Percentiles rank a stretch among this genome's conserved stretches.
phyloP scores from a whole-genome alignment of 2,797 vertebrate species.

The Myotis planiceps region DNA sequence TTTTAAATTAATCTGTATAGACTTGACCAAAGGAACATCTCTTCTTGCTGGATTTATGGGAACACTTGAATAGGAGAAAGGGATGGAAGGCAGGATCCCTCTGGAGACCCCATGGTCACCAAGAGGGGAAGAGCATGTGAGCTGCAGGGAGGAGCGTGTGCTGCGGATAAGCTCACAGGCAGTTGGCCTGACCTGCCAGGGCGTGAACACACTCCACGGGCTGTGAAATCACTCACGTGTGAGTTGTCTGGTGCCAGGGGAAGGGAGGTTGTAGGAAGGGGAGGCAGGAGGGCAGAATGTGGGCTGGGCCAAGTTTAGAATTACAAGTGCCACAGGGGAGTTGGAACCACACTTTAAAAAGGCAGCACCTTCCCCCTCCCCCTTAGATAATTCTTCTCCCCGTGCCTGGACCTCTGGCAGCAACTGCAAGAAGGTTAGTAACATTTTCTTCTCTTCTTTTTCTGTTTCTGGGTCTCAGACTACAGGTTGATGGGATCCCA shows the following conservation, averaged over 20 bases:
- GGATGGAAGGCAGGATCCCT: background rate
- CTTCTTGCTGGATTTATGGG: background rate
- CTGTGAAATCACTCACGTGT: conserved; percentile 80
- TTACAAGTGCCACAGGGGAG: conserved; percentile 83
- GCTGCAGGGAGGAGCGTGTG: background rate
- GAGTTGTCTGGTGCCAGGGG: conserved; percentile 79
- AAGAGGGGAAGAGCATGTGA: background rate
- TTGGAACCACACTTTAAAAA: conserved; percentile 84
- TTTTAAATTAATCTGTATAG: background rate
- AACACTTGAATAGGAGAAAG: background rate
- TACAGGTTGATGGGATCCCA: background rate
- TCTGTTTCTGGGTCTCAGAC: conserved; percentile 6
- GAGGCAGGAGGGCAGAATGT: conserved; percentile 85
- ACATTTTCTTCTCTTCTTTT: conserved; percentile 60
- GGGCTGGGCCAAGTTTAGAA: conserved; percentile 88
- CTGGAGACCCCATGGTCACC: background rate
- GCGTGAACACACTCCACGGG: background rate
- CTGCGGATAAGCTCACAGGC: background rate
- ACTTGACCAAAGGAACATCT: background rate
- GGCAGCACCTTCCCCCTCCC: conserved; percentile 80
- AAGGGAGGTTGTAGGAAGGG: background rate
- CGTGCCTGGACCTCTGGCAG: conserved; percentile 65
- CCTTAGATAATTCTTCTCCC: conserved; percentile 61
- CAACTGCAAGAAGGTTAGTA: conserved; percentile 80
- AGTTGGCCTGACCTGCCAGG: background rate